Evolutionary conservation across 2,113 vertebrate genomes (phyloP).

Genomic region (Vicugna pacos): DNA sequence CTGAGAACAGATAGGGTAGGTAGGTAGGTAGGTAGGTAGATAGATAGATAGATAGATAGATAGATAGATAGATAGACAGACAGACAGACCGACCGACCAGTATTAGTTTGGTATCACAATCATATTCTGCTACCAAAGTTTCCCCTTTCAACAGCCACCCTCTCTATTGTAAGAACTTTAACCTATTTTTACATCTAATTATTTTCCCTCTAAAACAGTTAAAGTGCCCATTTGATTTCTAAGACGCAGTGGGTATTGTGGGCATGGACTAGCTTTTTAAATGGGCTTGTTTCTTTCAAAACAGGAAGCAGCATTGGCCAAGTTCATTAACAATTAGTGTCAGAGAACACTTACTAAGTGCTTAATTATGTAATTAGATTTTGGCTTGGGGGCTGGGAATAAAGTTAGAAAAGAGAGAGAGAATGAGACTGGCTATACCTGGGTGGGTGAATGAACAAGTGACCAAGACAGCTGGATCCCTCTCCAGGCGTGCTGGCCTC

Average conservation of each 20-base stretch:
- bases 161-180: constrained; percentile 15
- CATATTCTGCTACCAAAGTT: background rate
- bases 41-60: no score
- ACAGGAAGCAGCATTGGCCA: constrained; percentile 64
- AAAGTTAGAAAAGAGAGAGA: constrained; percentile 40
- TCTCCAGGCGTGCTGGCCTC: background rate
- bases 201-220: constrained; percentile 40
- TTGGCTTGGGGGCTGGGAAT: background rate
- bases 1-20: background rate
- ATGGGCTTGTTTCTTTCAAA: constrained; percentile 62
- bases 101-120: background rate
- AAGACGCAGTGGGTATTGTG: background rate
- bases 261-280: constrained; percentile 31
- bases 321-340: constrained; percentile 66
- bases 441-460: background rate
- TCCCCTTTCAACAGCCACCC: background rate
- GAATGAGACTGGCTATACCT: background rate
- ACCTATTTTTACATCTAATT: constrained; percentile 48
- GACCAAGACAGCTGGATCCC: background rate
- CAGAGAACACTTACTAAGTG: constrained; percentile 14
- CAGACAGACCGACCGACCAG: background rate
- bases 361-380: constrained; percentile 60
- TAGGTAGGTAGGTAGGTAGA: background rate
- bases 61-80: background rate
- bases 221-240: constrained; percentile 59